Conservation (phyloP, 2,888 invertebrate species). For the Odontomyia ornata region DNA sequence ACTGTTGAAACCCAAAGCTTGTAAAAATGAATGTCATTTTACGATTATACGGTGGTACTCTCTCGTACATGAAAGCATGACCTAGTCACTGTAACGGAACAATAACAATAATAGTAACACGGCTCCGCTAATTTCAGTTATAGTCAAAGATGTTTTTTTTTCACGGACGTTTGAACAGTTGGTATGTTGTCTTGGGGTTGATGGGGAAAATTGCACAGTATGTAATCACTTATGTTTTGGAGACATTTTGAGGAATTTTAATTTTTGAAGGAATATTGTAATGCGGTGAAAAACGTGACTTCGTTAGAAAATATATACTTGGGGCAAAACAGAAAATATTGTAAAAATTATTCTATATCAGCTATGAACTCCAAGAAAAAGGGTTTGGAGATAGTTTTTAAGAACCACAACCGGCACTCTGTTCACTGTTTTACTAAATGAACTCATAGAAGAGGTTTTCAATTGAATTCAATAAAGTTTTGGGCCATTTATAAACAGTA, state of each 20-base stretch:
- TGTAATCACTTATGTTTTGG: neutral
- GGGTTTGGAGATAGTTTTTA: too few relatives aligned
- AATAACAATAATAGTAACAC: neutral
- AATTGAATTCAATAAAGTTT: too few relatives aligned
- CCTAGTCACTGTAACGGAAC: slow-evolving; percentile 17
- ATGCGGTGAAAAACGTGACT: neutral
- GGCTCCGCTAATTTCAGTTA: slow-evolving; percentile 16
- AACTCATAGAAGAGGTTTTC: too few relatives aligned
- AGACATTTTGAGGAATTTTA: neutral
- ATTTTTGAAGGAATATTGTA: neutral
- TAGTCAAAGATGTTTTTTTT: neutral
- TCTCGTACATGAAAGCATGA: slow-evolving; percentile 16
- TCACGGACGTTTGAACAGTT: neutral
- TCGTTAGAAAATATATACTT: too few relatives aligned
- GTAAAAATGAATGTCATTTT: slow-evolving; percentile 1
- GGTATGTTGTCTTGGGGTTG: neutral
- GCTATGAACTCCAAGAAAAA: too few relatives aligned
- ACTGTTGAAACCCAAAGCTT: neutral
- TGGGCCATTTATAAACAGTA: too few relatives aligned
- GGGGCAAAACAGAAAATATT: too few relatives aligned
- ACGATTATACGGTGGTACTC: neutral
- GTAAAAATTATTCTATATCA: too few relatives aligned
- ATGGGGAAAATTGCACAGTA: neutral
- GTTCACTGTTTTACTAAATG: too few relatives aligned
- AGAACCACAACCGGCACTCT: too few relatives aligned